phyloP scores from a whole-genome alignment of 2,113 vertebrate genomes.

The Vireo altiloquus region DNA sequence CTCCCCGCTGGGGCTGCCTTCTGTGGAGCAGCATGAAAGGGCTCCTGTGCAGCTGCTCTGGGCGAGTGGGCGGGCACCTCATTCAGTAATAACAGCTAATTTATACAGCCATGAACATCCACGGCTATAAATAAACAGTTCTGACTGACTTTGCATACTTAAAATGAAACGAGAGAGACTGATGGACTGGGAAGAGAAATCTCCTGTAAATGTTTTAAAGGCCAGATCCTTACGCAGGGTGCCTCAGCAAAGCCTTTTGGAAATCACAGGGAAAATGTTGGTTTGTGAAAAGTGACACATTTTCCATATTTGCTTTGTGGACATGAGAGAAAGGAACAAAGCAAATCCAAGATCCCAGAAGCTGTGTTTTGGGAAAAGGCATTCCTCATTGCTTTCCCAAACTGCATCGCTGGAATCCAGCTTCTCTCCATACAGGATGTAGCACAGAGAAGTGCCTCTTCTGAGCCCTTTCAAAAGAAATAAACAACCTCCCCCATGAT shows the following conservation, averaged over 20 bases:
- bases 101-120: slow-evolving; percentile 71
- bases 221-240: neutral
- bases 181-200: slow-evolving; percentile 21
- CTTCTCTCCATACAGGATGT: neutral
- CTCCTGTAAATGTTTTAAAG: neutral
- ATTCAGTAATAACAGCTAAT: slow-evolving; percentile 75
- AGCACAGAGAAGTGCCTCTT: neutral
- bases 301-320: neutral
- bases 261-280: neutral
- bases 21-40: slow-evolving; percentile 58
- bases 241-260: neutral
- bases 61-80: slow-evolving; percentile 70
- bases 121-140: slow-evolving; percentile 76
- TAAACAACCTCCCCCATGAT: accelerated
- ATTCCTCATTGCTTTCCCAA: neutral
- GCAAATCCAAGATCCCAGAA: neutral
- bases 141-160: slow-evolving; percentile 59
- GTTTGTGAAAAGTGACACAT: neutral
- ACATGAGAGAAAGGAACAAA: neutral
- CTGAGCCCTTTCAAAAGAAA: neutral
- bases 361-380: neutral
- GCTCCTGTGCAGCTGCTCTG: slow-evolving; percentile 61
- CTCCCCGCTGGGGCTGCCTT: slow-evolving; percentile 36
- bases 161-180: slow-evolving; percentile 29
- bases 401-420: neutral